These are phyloP conservation scores for Pterobdella sp. DNA, from an alignment of 2,888 invertebrate genomes.

Conservation along the genomic window DNA sequence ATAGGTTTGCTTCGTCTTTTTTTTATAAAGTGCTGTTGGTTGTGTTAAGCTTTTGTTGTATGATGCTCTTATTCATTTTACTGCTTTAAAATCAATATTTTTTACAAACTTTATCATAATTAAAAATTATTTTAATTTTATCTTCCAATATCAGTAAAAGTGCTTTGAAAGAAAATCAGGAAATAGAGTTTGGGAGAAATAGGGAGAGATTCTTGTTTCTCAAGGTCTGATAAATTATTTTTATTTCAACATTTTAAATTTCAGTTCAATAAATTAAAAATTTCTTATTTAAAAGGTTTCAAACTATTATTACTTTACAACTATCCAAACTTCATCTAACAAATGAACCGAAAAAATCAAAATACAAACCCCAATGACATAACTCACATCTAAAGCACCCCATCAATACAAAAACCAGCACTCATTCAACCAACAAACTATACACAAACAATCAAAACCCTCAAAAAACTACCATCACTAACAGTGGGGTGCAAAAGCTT, in stretches of 20 bases:
- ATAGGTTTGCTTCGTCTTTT: constrained; percentile 48
- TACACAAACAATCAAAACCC: neutral
- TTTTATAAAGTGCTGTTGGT: neutral
- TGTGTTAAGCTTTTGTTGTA: neutral
- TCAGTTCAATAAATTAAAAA: neutral
- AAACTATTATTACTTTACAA: neutral
- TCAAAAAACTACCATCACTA: constrained; percentile 31
- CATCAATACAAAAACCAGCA: neutral
- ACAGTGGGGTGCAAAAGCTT: constrained; percentile 91
- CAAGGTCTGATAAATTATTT: constrained; percentile 61
- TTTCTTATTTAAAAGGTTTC: neutral
- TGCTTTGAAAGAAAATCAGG: constrained; percentile 81
- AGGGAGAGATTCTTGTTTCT: constrained; percentile 88
- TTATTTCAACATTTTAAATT: no score
- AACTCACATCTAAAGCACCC: no score
- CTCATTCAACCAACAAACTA: neutral
- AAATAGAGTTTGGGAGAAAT: constrained; percentile 87
- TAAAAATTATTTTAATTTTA: constrained; percentile 6
- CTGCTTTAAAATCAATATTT: neutral
- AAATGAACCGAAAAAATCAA: neutral
- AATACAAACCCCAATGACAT: neutral
- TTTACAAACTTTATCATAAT: neutral
- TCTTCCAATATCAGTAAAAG: no score
- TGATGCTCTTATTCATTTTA: neutral
- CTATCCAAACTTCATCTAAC: neutral